Evolutionary conservation across 2,888 invertebrate species (phyloP).

Genomic region (Pheosia tremula): DNA sequence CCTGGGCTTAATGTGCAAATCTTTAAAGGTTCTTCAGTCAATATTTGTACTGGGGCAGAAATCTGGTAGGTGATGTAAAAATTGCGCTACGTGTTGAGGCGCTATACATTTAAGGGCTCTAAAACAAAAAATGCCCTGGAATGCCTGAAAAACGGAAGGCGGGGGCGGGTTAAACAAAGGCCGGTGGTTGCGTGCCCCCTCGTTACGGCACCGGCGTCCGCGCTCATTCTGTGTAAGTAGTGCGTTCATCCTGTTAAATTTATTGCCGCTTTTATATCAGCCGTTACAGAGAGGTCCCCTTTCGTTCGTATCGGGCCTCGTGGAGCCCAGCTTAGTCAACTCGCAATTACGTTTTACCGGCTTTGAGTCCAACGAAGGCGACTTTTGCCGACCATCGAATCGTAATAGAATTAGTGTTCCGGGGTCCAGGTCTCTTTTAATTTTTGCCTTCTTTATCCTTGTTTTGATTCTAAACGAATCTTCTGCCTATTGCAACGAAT

Average conservation of each 20-base stretch:
- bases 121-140: slow-evolving; percentile 52
- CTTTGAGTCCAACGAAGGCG: slow-evolving; percentile 78
- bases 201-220: slow-evolving; percentile 72
- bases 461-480: slow-evolving; percentile 73
- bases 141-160: slow-evolving; percentile 48
- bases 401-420: slow-evolving; percentile 83
- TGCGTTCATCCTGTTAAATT: slow-evolving; percentile 84
- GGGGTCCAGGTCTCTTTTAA: slow-evolving; percentile 81
- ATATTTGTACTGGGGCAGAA: no score
- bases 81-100: neutral
- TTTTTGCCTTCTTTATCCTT: slow-evolving; percentile 67
- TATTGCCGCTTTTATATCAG: slow-evolving; percentile 84
- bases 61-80: neutral
- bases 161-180: slow-evolving; percentile 61
- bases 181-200: slow-evolving; percentile 70
- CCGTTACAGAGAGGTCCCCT: slow-evolving; percentile 81
- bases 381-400: slow-evolving; percentile 83
- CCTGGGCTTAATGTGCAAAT: no score
- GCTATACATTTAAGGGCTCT: slow-evolving; percentile 36
- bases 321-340: slow-evolving; percentile 82
- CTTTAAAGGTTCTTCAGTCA: no score
- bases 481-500: slow-evolving; percentile 39
- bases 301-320: slow-evolving; percentile 80
- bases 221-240: slow-evolving; percentile 80
- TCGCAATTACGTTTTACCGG: slow-evolving; percentile 84